Percentiles rank a stretch among this genome's conserved stretches.
Conservation (phyloP, 2,888 invertebrate species). For the Acanthoscelides obtectus region DNA sequence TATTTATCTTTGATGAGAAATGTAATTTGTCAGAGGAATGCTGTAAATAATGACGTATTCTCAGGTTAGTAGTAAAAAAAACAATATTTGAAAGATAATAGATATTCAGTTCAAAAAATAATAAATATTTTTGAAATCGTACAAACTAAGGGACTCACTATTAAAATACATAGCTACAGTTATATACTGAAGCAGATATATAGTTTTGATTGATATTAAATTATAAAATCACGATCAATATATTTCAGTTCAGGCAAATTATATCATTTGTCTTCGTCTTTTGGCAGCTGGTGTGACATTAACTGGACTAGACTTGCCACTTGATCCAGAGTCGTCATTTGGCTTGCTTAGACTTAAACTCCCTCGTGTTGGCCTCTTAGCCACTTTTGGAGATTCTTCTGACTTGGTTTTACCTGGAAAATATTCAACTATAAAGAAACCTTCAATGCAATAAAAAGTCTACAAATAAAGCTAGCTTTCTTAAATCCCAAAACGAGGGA, state of each 20-base stretch:
- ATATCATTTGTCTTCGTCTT: constrained; percentile 37
- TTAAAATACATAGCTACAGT: not conserved
- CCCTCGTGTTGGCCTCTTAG: constrained; percentile 46
- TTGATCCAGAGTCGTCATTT: constrained; percentile 42
- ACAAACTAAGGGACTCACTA: not conserved
- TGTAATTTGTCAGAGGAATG: no score
- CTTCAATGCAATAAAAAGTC: no score
- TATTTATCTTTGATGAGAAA: no score
- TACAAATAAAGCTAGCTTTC: no score
- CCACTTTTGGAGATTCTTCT: constrained; percentile 39
- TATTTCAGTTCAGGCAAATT: not conserved
- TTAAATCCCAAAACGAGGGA: no score
- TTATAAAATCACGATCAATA: not conserved
- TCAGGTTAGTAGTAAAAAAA: no score
- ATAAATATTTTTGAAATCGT: not conserved
- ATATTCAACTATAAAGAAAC: not conserved
- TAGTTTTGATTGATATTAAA: not conserved
- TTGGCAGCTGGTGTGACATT: constrained; percentile 35
- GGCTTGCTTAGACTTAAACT: constrained; percentile 39
- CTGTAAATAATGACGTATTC: no score
- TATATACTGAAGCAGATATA: not conserved
- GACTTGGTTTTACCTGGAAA: constrained; percentile 29
- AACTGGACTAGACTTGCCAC: constrained; percentile 45
- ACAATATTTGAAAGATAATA: not conserved
- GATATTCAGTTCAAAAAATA: not conserved